A percentile compares a stretch with the other conserved stretches of the same genome.
Evolutionary conservation across 64 coral and sea anemone genomes (phyloP).

Genomic region (Montipora cactus): DNA sequence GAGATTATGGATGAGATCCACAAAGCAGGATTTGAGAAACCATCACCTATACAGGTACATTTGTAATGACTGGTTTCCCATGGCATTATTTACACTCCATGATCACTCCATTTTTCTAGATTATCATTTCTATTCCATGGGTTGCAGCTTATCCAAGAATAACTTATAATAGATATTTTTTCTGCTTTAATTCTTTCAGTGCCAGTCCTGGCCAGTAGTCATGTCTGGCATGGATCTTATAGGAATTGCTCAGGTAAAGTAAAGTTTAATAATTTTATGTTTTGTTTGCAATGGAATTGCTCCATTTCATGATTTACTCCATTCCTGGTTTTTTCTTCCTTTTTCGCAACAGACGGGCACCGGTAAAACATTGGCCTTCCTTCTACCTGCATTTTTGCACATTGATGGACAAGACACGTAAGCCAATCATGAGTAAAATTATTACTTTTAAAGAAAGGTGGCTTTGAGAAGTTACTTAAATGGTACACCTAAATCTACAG

Average conservation of each 20-base stretch:
- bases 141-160: too few species aligned
- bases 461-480: background rate
- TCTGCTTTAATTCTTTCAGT: conserved; percentile 64
- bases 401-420: conserved; percentile 96
- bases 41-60: conserved; percentile 92
- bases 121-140: background rate
- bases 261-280: background rate
- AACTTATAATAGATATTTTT: too few species aligned
- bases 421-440: background rate
- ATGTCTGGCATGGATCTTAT: conserved; percentile 95
- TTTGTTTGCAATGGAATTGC: too few species aligned
- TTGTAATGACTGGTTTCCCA: background rate
- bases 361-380: conserved; percentile 94
- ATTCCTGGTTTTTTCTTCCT: background rate
- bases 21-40: conserved; percentile 86
- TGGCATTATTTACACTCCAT: background rate
- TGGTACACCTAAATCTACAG: too few species aligned
- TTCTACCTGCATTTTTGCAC: conserved; percentile 92
- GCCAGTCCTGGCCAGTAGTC: conserved; percentile 93
- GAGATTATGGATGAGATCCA: conserved; percentile 92
- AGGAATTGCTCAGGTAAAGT: conserved; percentile 94
- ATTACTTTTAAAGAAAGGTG: background rate
- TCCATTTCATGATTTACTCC: too few species aligned
- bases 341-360: conserved; percentile 89
- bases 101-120: too few species aligned